Evolutionary conservation across 2,797 vertebrate species (phyloP), one percentile per base, ranked within the genome.

Genomic region (Trematomus bernacchii): DNA sequence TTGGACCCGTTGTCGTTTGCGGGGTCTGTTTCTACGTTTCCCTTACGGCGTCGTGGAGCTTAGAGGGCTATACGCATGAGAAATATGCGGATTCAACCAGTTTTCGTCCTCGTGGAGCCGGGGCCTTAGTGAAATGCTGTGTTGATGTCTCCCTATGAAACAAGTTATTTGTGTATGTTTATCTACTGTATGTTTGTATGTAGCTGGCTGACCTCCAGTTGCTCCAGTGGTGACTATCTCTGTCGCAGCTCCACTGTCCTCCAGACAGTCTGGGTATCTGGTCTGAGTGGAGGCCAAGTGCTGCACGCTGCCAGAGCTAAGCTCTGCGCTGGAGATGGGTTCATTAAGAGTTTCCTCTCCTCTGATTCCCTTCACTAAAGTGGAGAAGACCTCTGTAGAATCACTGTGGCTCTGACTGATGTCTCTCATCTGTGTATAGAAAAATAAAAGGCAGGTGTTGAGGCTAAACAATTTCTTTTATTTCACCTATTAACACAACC

Each of bases 121-220:
- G n/a, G n/a, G n/a, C n/a, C n/a, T n/a, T 1, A 14, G 6, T 16
- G 30, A 51, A 71, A 46, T 42, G 15, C 19, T 55, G 5, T 42
- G 44, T 10, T 37, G 10, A 59, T n/a, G 53, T 62, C 54, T 46
- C 51, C 19, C 10, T 62, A 67, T n/a, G 48, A n/a, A 57, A 57
- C 16, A 37, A 47, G 18, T 42, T 27, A 61, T 59, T 64, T 27
- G 77, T 46, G 57, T 19, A 67, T 61, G 40, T 57, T 47, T 57
- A 73, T 82, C 65, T 44, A 2, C 11, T 66, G 23, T n/a, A 19
- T 85, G 80, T 83, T 82, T 86, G 73, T 55, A 46, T 72, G 81
- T 9, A 10, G 40, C 73, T 79, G 93, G 87, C 83, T 89, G 85
- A 90, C 84, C 90, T 91, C 55, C 79, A 60, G 42, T 33, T 79